Percentiles rank a stretch among this genome's conserved stretches.
These are phyloP conservation scores for Sycophaga agraensis DNA, from an alignment of 1,140 invertebrate genomes.

Conservation along the genomic window DNA sequence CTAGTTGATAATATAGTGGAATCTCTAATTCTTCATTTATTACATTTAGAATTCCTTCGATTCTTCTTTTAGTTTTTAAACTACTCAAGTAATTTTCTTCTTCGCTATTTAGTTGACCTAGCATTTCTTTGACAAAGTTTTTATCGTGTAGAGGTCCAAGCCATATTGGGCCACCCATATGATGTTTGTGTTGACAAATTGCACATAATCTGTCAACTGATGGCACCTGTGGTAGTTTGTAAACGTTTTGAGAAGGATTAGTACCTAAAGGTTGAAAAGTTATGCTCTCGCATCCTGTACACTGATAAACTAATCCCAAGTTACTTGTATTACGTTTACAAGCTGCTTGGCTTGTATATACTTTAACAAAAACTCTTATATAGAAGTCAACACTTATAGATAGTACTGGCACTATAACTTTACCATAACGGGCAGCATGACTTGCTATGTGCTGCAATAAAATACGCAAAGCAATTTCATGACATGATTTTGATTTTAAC, in stretches of 20 bases:
- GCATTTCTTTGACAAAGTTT: constrained; percentile 69
- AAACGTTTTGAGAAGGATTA: constrained; percentile 60
- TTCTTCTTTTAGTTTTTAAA: constrained; percentile 73
- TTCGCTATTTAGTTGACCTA: constrained; percentile 48
- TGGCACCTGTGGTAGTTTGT: constrained; percentile 68
- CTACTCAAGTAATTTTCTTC: constrained; percentile 20
- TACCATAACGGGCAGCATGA: constrained; percentile 89
- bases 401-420: constrained; percentile 89
- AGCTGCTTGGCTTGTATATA: constrained; percentile 75
- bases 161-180: constrained; percentile 94
- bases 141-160: constrained; percentile 78
- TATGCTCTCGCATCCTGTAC: constrained; percentile 81
- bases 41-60: constrained; percentile 72
- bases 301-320: constrained; percentile 84
- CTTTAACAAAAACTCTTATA: constrained; percentile 88
- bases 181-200: constrained; percentile 74
- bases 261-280: constrained; percentile 76
- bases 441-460: constrained; percentile 86
- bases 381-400: constrained; percentile 97
- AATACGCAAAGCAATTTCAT: constrained; percentile 96
- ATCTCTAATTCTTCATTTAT: constrained; percentile 81
- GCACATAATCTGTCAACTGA: constrained; percentile 68
- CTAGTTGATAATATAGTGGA: constrained; percentile 84
- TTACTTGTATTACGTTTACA: constrained; percentile 87
- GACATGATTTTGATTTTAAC: constrained; percentile 83